A percentile compares a stretch with the other conserved stretches of the same genome.
These are phyloP conservation scores for Corythoichthys intestinalis DNA, from an alignment of 2,113 vertebrate species.

Conservation along the genomic window DNA sequence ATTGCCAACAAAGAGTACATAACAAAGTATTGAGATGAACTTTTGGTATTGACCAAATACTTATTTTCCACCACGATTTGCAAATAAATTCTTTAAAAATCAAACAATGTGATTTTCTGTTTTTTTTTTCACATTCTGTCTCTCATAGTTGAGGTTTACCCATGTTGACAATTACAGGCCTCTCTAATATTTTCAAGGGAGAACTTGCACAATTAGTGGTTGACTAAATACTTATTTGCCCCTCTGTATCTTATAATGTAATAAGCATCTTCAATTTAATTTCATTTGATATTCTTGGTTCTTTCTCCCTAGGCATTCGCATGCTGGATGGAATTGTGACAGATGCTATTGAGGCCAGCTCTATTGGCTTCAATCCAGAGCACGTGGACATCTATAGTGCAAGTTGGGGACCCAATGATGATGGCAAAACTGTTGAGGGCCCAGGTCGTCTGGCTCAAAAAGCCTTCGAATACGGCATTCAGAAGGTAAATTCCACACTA, in stretches of 20 bases:
- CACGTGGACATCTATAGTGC: slow-evolving; percentile 98
- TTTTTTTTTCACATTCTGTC: too few relatives aligned
- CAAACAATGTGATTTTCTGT: too few relatives aligned
- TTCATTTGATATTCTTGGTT: not conserved
- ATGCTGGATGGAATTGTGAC: slow-evolving; percentile 98
- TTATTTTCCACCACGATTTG: too few relatives aligned
- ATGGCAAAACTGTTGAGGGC: slow-evolving; percentile 96
- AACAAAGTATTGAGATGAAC: too few relatives aligned
- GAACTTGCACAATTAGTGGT: too few relatives aligned
- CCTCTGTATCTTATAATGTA: not conserved
- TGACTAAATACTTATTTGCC: too few relatives aligned
- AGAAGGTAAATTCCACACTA: slow-evolving; percentile 74
- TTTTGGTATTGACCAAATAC: too few relatives aligned
- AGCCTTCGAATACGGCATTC: slow-evolving; percentile 95
- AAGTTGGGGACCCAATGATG: slow-evolving; percentile 97
- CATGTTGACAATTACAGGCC: too few relatives aligned
- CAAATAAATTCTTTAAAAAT: too few relatives aligned
- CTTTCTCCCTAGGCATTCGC: slow-evolving; percentile 79
- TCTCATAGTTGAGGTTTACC: too few relatives aligned
- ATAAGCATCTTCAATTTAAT: not conserved
- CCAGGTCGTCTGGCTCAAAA: slow-evolving; percentile 92
- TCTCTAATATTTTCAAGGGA: too few relatives aligned
- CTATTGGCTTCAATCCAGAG: slow-evolving; percentile 92
- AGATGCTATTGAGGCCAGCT: slow-evolving; percentile 96
- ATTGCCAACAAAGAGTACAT: too few relatives aligned